phyloP scores from a whole-genome alignment of 2,797 vertebrate genomes.

The Mus caroli region DNA sequence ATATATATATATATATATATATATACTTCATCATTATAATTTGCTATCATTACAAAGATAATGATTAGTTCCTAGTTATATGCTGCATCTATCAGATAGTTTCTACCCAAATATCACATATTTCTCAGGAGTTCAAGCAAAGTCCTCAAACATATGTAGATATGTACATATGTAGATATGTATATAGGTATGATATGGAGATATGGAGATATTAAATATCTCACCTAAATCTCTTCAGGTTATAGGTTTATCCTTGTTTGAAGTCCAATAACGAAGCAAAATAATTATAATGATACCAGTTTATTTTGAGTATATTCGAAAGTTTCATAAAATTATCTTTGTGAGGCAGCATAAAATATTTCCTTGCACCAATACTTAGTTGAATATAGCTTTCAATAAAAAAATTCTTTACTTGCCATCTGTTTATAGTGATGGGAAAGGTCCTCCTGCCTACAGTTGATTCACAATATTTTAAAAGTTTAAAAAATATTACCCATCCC shows the following conservation, averaged over 20 bases:
- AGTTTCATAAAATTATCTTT: not conserved
- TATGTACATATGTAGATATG: not conserved
- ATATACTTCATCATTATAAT: not conserved
- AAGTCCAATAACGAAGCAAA: not conserved
- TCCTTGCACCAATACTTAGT: not conserved
- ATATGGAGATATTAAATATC: not conserved
- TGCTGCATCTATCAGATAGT: not conserved
- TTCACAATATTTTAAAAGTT: not conserved
- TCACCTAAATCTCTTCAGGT: not conserved
- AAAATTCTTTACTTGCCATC: slow-evolving; percentile 11
- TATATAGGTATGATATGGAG: no score
- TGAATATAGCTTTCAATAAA: not conserved
- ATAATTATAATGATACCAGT: not conserved
- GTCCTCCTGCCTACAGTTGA: not conserved
- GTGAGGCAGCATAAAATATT: not conserved
- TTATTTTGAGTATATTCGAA: not conserved
- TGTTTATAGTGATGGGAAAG: not conserved
- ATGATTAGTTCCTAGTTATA: not conserved
- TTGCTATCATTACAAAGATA: not conserved
- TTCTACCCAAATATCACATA: slow-evolving; percentile 5
- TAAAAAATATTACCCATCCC: not conserved
- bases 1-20: not conserved
- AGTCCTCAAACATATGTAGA: not conserved
- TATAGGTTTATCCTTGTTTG: not conserved
- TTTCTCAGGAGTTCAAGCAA: not conserved